Evolutionary conservation across 2,888 invertebrate genomes (phyloP).

Genomic region (Drosophila neoperkinsi): DNA sequence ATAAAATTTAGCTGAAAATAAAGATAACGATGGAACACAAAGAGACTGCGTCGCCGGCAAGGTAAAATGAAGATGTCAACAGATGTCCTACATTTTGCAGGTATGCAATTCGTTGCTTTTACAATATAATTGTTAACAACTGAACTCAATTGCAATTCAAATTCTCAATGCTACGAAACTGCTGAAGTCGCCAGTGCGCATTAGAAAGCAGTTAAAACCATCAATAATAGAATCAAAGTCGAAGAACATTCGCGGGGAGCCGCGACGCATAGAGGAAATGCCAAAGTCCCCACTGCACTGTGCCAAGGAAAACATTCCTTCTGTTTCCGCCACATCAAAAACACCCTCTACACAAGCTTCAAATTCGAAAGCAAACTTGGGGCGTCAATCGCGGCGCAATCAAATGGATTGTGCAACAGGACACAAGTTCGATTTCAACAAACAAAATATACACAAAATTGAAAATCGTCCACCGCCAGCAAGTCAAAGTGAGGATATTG

Average conservation of each 20-base stretch:
- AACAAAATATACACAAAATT: background rate
- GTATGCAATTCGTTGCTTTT: background rate
- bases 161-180: conserved; percentile 1
- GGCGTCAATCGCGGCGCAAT: background rate
- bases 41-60: background rate
- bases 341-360: background rate
- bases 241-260: background rate
- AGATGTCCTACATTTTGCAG: background rate
- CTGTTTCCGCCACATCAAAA: background rate
- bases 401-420: background rate
- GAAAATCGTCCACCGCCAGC: background rate
- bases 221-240: background rate
- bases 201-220: background rate
- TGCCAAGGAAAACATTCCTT: background rate
- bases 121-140: background rate
- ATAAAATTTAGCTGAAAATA: background rate
- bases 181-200: conserved; percentile 16
- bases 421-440: conserved; percentile 9
- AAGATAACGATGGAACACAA: background rate
- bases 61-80: background rate
- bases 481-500: background rate
- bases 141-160: background rate
- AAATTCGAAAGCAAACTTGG: background rate
- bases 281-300: conserved; percentile 4
- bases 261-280: conserved; percentile 1